phyloP scores from a whole-genome alignment of 2,888 invertebrate genomes.

The Noctua pronuba region DNA sequence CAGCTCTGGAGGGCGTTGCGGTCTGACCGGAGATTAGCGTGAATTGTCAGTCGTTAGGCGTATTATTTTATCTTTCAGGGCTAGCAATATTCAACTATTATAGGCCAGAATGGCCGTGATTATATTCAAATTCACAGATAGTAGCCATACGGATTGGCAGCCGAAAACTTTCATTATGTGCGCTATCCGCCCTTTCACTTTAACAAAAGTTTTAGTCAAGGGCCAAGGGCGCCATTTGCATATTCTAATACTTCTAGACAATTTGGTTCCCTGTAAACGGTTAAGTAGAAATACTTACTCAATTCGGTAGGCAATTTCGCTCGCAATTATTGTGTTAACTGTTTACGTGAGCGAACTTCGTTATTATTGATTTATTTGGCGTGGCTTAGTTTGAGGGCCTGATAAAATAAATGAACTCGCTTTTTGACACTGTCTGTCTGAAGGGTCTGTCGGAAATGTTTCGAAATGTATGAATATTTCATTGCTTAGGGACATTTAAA shows the following conservation, averaged over 20 bases:
- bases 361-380: constrained; percentile 60
- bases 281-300: constrained; percentile 44
- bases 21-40: constrained; percentile 71
- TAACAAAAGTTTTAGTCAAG: constrained; percentile 46
- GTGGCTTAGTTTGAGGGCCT: constrained; percentile 31
- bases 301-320: constrained; percentile 46
- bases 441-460: constrained; percentile 40
- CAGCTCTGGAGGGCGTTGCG: constrained; percentile 64
- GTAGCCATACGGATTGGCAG: constrained; percentile 14
- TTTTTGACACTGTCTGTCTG: constrained; percentile 33
- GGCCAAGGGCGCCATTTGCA: constrained; percentile 53
- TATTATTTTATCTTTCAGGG: constrained; percentile 47
- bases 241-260: constrained; percentile 47
- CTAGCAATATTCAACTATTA: constrained; percentile 29
- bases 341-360: constrained; percentile 59
- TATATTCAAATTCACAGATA: constrained; percentile 24
- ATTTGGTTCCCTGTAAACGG: constrained; percentile 39
- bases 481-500: constrained; percentile 44
- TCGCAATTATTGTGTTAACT: constrained; percentile 59
- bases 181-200: constrained; percentile 14
- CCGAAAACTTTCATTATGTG: constrained; percentile 7
- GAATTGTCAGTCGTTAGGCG: constrained; percentile 68
- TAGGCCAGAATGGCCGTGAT: constrained; percentile 9
- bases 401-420: constrained; percentile 52
- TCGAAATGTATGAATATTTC: constrained; percentile 54